Evolutionary conservation across 2,888 invertebrate genomes (phyloP).

Genomic region (Tribolium freemani): DNA sequence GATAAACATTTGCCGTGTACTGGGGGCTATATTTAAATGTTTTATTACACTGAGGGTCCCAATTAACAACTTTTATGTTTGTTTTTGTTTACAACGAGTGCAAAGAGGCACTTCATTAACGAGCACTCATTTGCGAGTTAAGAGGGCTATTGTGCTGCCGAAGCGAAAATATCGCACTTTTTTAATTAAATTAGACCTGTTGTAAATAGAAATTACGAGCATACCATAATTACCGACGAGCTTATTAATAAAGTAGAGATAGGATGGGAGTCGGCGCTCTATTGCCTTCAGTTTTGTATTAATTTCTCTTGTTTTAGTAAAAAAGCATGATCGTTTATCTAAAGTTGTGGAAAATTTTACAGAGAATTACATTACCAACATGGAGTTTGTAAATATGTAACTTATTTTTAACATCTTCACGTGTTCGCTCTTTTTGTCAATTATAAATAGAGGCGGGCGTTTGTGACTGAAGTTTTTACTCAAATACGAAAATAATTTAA

Average conservation of each 20-base stretch:
- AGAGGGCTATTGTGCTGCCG: background rate
- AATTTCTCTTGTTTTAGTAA: background rate
- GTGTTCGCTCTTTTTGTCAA: background rate
- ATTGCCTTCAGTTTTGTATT: constrained; percentile 9
- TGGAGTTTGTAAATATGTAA: background rate
- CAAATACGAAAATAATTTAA: background rate
- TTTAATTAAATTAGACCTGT: background rate
- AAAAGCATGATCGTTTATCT: background rate
- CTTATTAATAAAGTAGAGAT: constrained; percentile 4
- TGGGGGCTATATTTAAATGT: background rate
- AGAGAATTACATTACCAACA: background rate
- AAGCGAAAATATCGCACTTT: background rate
- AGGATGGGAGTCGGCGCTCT: background rate
- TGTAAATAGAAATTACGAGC: background rate
- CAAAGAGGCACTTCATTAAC: background rate
- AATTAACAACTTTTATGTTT: background rate
- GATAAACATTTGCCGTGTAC: background rate
- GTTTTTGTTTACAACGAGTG: background rate
- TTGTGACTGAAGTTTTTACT: background rate
- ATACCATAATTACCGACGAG: constrained; percentile 10
- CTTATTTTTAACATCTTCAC: background rate
- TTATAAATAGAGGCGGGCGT: background rate
- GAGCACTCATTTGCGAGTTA: background rate
- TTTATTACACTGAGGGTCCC: background rate
- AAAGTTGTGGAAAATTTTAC: background rate